Evolutionary conservation across 2,113 vertebrate genomes (phyloP), one percentile per base, ranked within the genome.

Genomic region (Mesitornis unicolor): DNA sequence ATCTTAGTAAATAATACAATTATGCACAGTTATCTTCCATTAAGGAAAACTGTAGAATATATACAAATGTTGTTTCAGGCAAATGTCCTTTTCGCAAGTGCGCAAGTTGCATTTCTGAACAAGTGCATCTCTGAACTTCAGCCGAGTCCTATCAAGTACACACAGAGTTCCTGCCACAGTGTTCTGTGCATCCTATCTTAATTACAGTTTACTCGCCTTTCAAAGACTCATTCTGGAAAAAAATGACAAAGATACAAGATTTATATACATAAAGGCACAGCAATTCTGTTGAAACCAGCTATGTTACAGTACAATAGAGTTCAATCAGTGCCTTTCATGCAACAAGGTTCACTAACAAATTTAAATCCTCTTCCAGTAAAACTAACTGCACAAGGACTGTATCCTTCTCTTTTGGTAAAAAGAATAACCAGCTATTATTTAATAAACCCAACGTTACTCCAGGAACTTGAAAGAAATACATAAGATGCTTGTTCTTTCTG

Each of bases 41-140:
- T 74, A 96, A 94, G 96, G 97, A 98, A 96, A 96, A 96, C 45
- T 93, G 83, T 77, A 97, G 90, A 97, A 94, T 97, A 98, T 95
- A 80, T 92, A 98, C 84, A 97, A 91, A 50, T 43, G 45, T 51
- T 85, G 68, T 81, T 95, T 95, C 81, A 97, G 77, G 80, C 82
- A 95, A 87, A 69, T 70, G 89, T 93, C 93, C 77, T 70, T 86
- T 89, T 79, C 74, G 28, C 76, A 93, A 91, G 64, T 67, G 84
- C 64, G 7, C 93, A 93, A 95, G 45, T 57, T 91, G 57, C 96
- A 93, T 94, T 92, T 91, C 73, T 73, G 71, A 71, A 63, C 63
- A 60, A 73, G 69, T 47, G 82, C 89, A 96, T 93, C 83, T 89
- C 87, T 85, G 84, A 94, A 40, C 64, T 83, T 75, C 85, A 93